These are phyloP conservation scores for Leptogaster cylindrica DNA, from an alignment of 2,888 invertebrate species.

Conservation along the genomic window DNA sequence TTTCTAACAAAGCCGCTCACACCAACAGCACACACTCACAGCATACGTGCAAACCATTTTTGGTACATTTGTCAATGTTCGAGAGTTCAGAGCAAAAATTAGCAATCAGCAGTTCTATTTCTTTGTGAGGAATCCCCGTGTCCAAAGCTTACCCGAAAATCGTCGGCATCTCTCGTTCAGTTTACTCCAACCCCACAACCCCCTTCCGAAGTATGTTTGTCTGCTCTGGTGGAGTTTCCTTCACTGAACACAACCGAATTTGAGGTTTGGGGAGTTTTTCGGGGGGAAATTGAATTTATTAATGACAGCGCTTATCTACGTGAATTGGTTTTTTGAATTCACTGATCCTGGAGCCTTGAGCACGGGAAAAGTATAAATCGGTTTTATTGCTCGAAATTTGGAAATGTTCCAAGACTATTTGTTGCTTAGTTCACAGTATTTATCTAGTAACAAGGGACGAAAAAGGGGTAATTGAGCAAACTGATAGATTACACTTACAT, in stretches of 20 bases:
- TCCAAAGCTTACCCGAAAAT: conserved; percentile 15
- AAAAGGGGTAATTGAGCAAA: conserved; percentile 33
- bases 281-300: conserved; percentile 50
- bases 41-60: conserved; percentile 40
- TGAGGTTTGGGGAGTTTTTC: conserved; percentile 7
- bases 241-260: conserved; percentile 13
- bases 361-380: conserved; percentile 38
- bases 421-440: conserved; percentile 52
- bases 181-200: too few relatives aligned
- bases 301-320: conserved; percentile 50
- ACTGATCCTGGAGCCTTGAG: conserved; percentile 11
- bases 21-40: too few relatives aligned
- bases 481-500: conserved; percentile 34
- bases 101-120: conserved; percentile 42
- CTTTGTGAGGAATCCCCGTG: conserved; percentile 21
- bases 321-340: conserved; percentile 40
- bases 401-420: conserved; percentile 56
- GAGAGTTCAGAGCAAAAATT: conserved; percentile 38
- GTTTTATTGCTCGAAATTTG: conserved; percentile 48
- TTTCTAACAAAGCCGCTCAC: conserved; percentile 38
- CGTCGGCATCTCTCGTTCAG: conserved; percentile 10
- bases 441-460: conserved; percentile 38
- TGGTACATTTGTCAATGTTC: conserved; percentile 42
- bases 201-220: conserved; percentile 18
- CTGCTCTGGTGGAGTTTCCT: conserved; percentile 10